These are phyloP conservation scores for Amblyjoppa fuscipennis DNA, from an alignment of 2,888 invertebrate genomes.

Conservation along the genomic window DNA sequence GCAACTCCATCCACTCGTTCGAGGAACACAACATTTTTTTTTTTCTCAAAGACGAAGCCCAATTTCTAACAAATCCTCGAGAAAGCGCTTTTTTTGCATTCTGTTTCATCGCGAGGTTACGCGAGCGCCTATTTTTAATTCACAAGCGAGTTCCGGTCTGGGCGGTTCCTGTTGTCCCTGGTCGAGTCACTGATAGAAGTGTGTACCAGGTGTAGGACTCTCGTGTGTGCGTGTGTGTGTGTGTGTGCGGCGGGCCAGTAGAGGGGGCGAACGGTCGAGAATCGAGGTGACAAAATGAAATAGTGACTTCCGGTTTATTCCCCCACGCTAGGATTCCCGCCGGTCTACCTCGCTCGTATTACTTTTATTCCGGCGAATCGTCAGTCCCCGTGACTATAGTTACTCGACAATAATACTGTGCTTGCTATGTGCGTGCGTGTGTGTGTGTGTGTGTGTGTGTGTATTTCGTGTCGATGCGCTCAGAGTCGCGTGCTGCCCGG, in stretches of 20 bases:
- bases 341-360: conserved; percentile 28
- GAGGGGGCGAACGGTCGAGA: not conserved
- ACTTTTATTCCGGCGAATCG: conserved; percentile 44
- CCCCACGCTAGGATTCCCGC: not conserved
- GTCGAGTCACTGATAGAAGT: conserved; percentile 30
- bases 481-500: conserved; percentile 37
- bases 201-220: conserved; percentile 49
- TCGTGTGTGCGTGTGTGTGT: conserved; percentile 3
- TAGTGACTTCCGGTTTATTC: conserved; percentile 56
- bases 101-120: conserved; percentile 12
- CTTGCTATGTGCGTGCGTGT: not conserved
- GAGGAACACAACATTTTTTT: not conserved
- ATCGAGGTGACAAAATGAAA: conserved; percentile 61
- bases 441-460: not conserved
- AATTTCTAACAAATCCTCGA: not conserved
- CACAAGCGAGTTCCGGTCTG: not conserved
- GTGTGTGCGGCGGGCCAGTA: not conserved
- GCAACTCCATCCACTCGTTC: no score
- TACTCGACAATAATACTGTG: conserved; percentile 3
- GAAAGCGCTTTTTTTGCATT: not conserved
- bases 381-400: conserved; percentile 19
- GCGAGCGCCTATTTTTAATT: not conserved
- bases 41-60: not conserved
- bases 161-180: conserved; percentile 7
- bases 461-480: conserved; percentile 22